phyloP scores from a whole-genome alignment of 2,888 invertebrate species.

The Amblyjoppa proteus region DNA sequence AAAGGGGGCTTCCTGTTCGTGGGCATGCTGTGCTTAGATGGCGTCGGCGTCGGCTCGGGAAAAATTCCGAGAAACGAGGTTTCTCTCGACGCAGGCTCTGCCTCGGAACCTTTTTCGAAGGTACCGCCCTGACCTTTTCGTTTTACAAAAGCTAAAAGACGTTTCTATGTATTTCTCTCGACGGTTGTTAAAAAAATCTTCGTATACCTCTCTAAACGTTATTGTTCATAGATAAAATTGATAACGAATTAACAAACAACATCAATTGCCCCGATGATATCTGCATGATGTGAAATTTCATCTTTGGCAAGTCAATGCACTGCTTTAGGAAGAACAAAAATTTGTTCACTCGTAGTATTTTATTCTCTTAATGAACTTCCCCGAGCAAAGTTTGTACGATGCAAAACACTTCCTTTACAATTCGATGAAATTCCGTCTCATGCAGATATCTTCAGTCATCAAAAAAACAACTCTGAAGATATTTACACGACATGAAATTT shows the following conservation, averaged over 20 bases:
- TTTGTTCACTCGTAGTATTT: too few species aligned
- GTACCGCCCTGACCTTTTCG: slow-evolving; percentile 39
- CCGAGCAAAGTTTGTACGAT: too few species aligned
- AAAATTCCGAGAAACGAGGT: slow-evolving; percentile 63
- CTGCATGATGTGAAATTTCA: too few species aligned
- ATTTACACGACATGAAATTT: too few species aligned
- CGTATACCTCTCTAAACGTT: not conserved
- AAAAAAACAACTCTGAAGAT: too few species aligned
- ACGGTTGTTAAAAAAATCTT: not conserved
- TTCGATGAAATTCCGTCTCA: too few species aligned
- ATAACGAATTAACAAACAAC: not conserved
- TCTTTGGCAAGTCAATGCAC: too few species aligned
- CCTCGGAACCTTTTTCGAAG: slow-evolving; percentile 42
- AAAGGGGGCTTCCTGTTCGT: slow-evolving; percentile 50
- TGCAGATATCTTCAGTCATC: too few species aligned
- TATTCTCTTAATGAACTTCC: too few species aligned
- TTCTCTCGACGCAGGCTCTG: slow-evolving; percentile 45
- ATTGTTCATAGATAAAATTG: not conserved
- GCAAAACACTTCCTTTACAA: too few species aligned
- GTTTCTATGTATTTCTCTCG: not conserved
- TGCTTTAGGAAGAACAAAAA: too few species aligned
- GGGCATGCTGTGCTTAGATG: slow-evolving; percentile 26
- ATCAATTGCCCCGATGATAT: not conserved
- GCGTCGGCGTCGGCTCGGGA: slow-evolving; percentile 46
- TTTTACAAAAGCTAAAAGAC: slow-evolving; percentile 34